Base-by-base conservation (phyloP, 2,888 invertebrate genomes). In the Malthinus flaveolus region DNA sequence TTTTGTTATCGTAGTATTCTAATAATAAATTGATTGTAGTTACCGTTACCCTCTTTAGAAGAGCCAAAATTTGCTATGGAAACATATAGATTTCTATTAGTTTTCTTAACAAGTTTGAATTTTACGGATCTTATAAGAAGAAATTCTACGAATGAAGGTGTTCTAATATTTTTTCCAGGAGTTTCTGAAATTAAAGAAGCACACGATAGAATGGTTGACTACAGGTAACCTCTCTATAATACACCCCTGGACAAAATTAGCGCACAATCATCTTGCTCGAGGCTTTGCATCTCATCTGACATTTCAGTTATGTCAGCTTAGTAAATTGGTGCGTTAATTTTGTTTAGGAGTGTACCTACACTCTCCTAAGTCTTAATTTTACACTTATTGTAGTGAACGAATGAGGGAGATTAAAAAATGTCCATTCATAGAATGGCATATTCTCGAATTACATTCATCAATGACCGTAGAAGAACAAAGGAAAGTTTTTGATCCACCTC, bases 91-190 rank as follows among this genome's bases (percentile, higher is more conserved):
- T 65, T 82, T 13, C 80, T 82, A n/a, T 64, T 77, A 0, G 75
- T 76, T 50, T 74, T 88, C 9, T 79, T 91, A 13, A 79, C 82
- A 54, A 77, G 75, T 3, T 78, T 91, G 13, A 91, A 89, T 68
- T 73, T 72, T 44, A 65, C 73, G 5, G 69, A 73, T 51, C 66
- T 42, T 15, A 45, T 50, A 5, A 71, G 67, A 0, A 65, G 68
- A 13, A 52, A 56, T 8, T 45, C 68, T 35, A 64, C 65, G 1
- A 66, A 73, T 31, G 84, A 84, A 56, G 89, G 93, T 1, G 91
- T 95, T 12, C 82, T 97, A 0, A 85, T 96, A 51, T 97, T 97
- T 77, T 76, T 97, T 63, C 97, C 97, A 0, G 97, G 95, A 44
- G 85, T 93, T 50, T 80, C 85, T 68, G 95, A 95, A 81, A 95